Percentiles rank a stretch among this genome's conserved stretches.
Conservation (phyloP, 2,113 vertebrate species). For the Sus scrofa region T2T-Sscrofa CM000823.6:9569501-9570000, state of each 20-base stretch:
- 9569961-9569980: background rate
- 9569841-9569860: slow-evolving; percentile 8
- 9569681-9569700: background rate
- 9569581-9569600: background rate
- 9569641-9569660: background rate
- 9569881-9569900: background rate
- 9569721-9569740: slow-evolving; percentile 68
- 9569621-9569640: background rate
- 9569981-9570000: background rate
- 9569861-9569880: background rate
- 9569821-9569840: slow-evolving; percentile 74
- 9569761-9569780: slow-evolving; percentile 64
- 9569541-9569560: too few relatives aligned
- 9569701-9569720: slow-evolving; percentile 54
- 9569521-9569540: background rate
- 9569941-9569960: background rate
- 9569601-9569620: background rate
- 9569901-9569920: background rate
- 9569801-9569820: slow-evolving; percentile 78
- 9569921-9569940: fast-evolving
- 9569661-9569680: background rate
- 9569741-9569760: slow-evolving; percentile 78
- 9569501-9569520: background rate
- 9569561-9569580: background rate
- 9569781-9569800: slow-evolving; percentile 30